Evolutionary conservation across 2,888 invertebrate species (phyloP), one percentile per base, ranked within the genome.

Genomic region (Polydrusus tereticollis): DNA sequence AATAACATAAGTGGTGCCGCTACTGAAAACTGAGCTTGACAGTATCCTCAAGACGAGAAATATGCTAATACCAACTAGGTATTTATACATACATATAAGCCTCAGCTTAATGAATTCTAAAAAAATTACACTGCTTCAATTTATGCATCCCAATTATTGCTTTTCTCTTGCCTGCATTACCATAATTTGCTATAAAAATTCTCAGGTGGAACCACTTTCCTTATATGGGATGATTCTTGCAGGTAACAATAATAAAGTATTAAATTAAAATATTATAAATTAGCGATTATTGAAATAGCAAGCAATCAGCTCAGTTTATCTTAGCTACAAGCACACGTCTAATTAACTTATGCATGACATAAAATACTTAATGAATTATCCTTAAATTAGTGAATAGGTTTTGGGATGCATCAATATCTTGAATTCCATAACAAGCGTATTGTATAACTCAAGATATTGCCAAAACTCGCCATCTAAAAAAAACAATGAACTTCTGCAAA

Each of bases 11-110:
- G 0, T 7, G 7, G 23, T 50, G 1, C 33, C 33, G 29, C 20
- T 23, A 55, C 33, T 55, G 33, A 4, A n/a, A 4, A 23, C 7
- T 23, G 7, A 55, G 14, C 18, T 55, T 18, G 33, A 55, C 33
- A 55, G 20, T 36, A 5, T 55, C 50, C 50, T 58, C 26, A 43
- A 67, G 50, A 59, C 50, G 43, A 50, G 21, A 59, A 85, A 84
- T 84, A 85, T 85, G 84, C 81, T 84, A 85, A 85, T 85, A 81
- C 81, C 73, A 21, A 38, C 79, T 80, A 81, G 82, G 83, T 20
- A 5, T 47, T 20, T 16, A n/a, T 84, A 84, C 83, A 84, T 84
- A 84, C 83, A 84, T n/a, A n/a, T 84, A 84, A 83, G 83, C 83
- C 84, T 83, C 81, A 80, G 83, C 82, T 84, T 84, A 83, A 83